Percentiles rank a stretch among this genome's conserved stretches.
These are phyloP conservation scores for Salarias fasciatus DNA, from an alignment of 2,797 vertebrate species.

Conservation along the genomic window DNA sequence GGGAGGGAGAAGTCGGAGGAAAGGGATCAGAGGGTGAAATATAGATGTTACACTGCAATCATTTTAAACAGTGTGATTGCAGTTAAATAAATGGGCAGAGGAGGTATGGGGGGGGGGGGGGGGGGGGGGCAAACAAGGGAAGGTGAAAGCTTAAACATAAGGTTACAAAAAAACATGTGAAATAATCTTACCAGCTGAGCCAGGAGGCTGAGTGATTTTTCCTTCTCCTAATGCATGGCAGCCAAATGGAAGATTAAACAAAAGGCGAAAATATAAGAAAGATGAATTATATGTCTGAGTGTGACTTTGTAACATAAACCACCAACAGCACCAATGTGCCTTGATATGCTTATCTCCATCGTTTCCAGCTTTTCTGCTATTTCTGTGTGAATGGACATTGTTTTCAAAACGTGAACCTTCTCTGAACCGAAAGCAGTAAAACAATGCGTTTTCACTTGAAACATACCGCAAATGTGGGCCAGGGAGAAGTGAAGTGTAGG, in stretches of 20 bases:
- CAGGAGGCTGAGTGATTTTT: conserved; percentile 13
- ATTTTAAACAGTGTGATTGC: conserved; percentile 17
- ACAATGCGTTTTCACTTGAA: no score
- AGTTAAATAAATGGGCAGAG: neutral
- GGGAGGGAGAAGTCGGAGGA: conserved; percentile 1
- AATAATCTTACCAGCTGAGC: conserved; percentile 13
- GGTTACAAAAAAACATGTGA: conserved; percentile 21
- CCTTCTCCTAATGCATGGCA: neutral
- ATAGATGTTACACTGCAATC: conserved; percentile 5
- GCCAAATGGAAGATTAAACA: neutral
- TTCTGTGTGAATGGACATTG: no score
- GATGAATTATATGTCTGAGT: no score
- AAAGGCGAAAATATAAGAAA: neutral
- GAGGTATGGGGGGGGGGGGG: neutral
- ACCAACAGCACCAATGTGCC: no score
- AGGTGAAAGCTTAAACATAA: neutral
- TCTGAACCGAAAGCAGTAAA: no score
- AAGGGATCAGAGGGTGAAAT: conserved; percentile 25
- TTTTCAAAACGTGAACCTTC: no score
- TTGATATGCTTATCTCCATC: no score
- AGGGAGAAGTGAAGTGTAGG: conserved; percentile 23
- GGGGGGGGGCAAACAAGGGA: conserved; percentile 8
- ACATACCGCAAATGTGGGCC: no score
- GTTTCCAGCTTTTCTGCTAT: no score
- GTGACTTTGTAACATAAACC: no score